Base-by-base conservation (phyloP, 1,140 invertebrate genomes). In the Phortica variegata region DNA sequence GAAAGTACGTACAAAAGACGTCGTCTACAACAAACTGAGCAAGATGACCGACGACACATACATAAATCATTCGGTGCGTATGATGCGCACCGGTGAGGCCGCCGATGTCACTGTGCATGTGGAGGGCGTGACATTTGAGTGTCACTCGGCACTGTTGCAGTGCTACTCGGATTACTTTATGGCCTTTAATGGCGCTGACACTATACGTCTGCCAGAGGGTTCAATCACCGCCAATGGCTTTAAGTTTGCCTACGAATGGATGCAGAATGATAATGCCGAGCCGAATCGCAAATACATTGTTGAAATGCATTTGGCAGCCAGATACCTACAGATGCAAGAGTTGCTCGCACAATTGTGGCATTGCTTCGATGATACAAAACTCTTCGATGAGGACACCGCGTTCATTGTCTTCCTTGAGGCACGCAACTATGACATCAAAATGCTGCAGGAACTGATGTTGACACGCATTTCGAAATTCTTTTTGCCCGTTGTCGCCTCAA, bases 171-270 rank as follows among this genome's bases (percentile, higher is more conserved):
- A 54, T 0, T 66, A 54, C 21, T 71, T 71, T 3, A 58, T 43
- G 12, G 9, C 44, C 13, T 38, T 51, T 1, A 20, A 29, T 2
- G 10, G 9, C 0, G 10, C 17, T 0, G 12, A 36, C 8, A 4
- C 5, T 0, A 48, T 65, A 3, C 18, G 42, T 17, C 20, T 70
- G 12, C 21, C 36, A 0, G 8, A 47, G 0, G 26, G 47, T 7
- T 12, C 61, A 42, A 79, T 86, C 2, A 81, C 81, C 9, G 78
- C 81, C 2, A 73, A 77, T 56, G 82, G 85, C 1, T 89, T 88
- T 60, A 79, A 80, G 13, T 81, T 82, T 31, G 84, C 87, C 52
- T 89, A 89, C 65, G 82, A 86, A 47, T 89, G 87, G 87, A 88
- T 88, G 86, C 82, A 86, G 51, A 81, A 84, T 12, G 83, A 81